Base-by-base conservation (phyloP, 2,888 invertebrate genomes). In the Sepioteuthis lessoniana region DNA sequence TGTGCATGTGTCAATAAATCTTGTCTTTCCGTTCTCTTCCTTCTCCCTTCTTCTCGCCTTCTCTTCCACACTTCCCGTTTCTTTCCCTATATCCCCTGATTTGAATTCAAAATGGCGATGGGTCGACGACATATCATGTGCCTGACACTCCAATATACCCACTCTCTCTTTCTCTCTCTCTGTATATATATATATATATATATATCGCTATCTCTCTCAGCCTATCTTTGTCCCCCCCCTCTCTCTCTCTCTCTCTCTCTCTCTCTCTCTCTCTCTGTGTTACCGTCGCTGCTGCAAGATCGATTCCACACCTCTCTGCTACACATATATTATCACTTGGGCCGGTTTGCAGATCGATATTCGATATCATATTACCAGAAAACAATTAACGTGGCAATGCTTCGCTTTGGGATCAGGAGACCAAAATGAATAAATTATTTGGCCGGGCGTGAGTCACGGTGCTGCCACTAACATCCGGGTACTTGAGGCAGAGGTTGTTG, bases 51-150 rank as follows among this genome's bases (percentile, higher is more conserved):
- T 25, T 1, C 25, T 21, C 4, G 25, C 55, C 25, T 25, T 25
- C 21, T 25, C 55, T 55, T 55, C 55, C 55, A 25, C 55, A 25
- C 55, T 55, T 47, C 47, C 47, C 47, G 10, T 47, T 47, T 55
- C 55, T 21, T 28, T 25, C n/a, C 13, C 76, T 76, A n/a, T n/a
- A n/a, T n/a, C 76, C 16, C 13, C 76, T n/a, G 76, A 35, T 76
- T 76, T 76, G 76, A 76, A 76, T 76, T 76, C n/a, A 76, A 76
- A 76, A 76, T 76, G 76, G n/a, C 76, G 76, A 76, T 76, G n/a
- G 76, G 1, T n/a, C 76, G 76, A 76, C 76, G 76, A 76, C 76
- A 76, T 76, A 76, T 76, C n/a, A 35, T 76, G 76, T 76, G 76
- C 76, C 76, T n/a, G n/a, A 76, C n/a, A 35, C 76, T 13, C n/a